Conservation (phyloP, 2,113 vertebrate genomes). For the Pseudopodoces humilis region DNA sequence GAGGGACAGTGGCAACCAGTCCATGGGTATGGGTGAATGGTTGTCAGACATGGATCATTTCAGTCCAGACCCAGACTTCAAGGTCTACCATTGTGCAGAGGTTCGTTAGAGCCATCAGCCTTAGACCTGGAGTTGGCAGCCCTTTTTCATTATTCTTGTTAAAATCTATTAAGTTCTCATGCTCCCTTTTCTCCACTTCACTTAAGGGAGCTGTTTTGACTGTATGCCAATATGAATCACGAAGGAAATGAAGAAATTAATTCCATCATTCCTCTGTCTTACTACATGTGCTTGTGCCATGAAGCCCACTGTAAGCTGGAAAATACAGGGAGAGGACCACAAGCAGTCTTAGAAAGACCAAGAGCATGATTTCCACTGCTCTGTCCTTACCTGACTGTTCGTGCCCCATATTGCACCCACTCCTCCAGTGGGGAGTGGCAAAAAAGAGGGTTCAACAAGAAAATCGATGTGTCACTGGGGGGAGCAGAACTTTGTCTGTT, state of each 20-base stretch:
- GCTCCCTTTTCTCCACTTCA: background rate
- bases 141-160: background rate
- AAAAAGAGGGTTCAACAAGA: background rate
- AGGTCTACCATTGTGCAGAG: background rate
- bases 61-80: background rate
- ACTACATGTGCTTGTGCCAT: rapidly evolving
- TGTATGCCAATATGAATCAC: background rate
- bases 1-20: background rate
- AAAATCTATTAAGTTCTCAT: background rate
- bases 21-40: background rate
- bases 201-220: background rate
- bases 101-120: background rate
- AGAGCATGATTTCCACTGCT: background rate
- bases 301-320: background rate
- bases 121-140: background rate
- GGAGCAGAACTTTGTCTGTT: background rate
- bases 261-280: background rate
- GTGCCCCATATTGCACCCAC: rapidly evolving
- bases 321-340: background rate
- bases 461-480: rapidly evolving
- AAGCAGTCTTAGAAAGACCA: background rate
- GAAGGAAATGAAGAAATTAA: background rate
- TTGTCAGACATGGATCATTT: background rate
- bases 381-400: background rate
- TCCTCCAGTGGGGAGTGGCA: rapidly evolving